These are phyloP conservation scores for Scleropages formosus DNA, from an alignment of 2,797 vertebrate genomes.

Conservation along the genomic window DNA sequence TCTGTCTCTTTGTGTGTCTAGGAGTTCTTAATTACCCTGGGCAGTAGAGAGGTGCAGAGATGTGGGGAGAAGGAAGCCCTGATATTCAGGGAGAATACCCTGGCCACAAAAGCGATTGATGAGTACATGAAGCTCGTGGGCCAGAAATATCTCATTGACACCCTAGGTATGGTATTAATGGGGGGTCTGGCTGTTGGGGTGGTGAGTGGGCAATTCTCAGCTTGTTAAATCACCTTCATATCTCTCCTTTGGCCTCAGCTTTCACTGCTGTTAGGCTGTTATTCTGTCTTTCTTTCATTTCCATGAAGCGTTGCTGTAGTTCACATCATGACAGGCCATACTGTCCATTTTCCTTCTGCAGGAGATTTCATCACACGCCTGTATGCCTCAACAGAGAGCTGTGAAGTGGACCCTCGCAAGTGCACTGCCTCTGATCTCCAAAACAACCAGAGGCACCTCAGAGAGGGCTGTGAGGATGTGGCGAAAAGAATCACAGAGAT, in stretches of 20 bases:
- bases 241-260: background rate
- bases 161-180: constrained; percentile 68
- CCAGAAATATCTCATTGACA: constrained; percentile 88
- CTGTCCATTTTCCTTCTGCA: constrained; percentile 45
- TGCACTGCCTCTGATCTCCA: constrained; percentile 72
- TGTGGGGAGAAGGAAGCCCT: constrained; percentile 83
- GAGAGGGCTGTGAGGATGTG: constrained; percentile 76
- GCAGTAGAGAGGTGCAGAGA: constrained; percentile 82
- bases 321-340: background rate
- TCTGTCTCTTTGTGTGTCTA: constrained; percentile 46
- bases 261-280: background rate
- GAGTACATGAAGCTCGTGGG: constrained; percentile 98
- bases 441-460: constrained; percentile 75
- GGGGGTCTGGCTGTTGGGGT: background rate
- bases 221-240: background rate
- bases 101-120: constrained; percentile 95
- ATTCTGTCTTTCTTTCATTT: background rate
- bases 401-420: constrained; percentile 85
- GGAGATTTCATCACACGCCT: constrained; percentile 76
- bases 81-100: constrained; percentile 92
- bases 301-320: background rate
- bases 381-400: constrained; percentile 72
- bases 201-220: background rate
- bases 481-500: constrained; percentile 74
- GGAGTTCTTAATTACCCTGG: constrained; percentile 88